Percentiles rank a stretch among this genome's conserved stretches.
Conservation (phyloP, 2,888 invertebrate species). For the Coelinius sp. region DNA sequence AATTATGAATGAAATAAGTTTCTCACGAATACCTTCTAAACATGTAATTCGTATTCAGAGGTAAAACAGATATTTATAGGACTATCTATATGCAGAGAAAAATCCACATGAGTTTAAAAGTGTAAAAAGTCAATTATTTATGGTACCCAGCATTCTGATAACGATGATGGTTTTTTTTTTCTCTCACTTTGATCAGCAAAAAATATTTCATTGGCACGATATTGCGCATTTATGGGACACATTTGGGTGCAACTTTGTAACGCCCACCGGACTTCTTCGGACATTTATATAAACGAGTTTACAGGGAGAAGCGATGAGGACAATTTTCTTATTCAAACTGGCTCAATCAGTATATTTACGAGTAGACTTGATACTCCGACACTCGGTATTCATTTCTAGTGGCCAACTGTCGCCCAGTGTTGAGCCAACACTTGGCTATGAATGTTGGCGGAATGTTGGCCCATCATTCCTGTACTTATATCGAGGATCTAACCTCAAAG, state of each 20-base stretch:
- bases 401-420: too few species aligned
- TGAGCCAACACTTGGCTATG: too few species aligned
- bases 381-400: too few species aligned
- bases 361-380: too few species aligned
- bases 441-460: too few species aligned
- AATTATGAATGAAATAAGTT: neutral
- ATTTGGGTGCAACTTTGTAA: slow-evolving; percentile 7
- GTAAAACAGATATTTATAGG: neutral
- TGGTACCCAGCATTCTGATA: neutral
- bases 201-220: slow-evolving; percentile 12
- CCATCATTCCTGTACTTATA: too few species aligned
- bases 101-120: neutral
- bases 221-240: slow-evolving; percentile 1
- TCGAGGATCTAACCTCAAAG: neutral
- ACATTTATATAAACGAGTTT: neutral
- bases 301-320: neutral
- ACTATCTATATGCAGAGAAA: neutral
- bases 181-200: neutral
- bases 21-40: neutral
- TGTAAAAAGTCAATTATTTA: neutral
- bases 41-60: neutral
- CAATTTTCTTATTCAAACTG: neutral
- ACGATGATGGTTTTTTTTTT: neutral
- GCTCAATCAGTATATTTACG: neutral
- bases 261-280: neutral